Percentiles rank a stretch among this genome's conserved stretches.
phyloP scores from a whole-genome alignment of 1,140 invertebrate genomes.

The Brachionus paranguensis region DNA sequence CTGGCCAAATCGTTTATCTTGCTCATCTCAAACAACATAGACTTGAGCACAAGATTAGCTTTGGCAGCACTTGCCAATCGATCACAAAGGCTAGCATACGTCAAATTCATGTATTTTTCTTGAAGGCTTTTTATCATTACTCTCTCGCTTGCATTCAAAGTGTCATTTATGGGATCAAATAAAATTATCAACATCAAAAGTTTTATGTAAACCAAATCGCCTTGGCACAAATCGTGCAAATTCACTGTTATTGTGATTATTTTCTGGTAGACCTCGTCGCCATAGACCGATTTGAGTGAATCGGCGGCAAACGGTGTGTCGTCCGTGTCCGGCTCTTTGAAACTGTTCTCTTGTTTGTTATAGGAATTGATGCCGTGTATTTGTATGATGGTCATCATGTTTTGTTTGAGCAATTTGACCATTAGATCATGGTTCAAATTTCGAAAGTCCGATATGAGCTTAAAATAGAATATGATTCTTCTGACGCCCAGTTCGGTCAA shows the following conservation, averaged over 20 bases:
- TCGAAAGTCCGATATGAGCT: slow-evolving; percentile 31
- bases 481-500: slow-evolving; percentile 28
- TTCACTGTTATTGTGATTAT: not conserved
- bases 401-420: slow-evolving; percentile 31
- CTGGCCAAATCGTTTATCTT: slow-evolving; percentile 24
- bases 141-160: not conserved
- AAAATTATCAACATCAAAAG: slow-evolving; percentile 11
- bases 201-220: slow-evolving; percentile 19
- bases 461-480: slow-evolving; percentile 38
- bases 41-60: not conserved
- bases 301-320: slow-evolving; percentile 23
- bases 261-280: not conserved
- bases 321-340: slow-evolving; percentile 28
- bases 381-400: slow-evolving; percentile 39
- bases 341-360: slow-evolving; percentile 15
- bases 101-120: slow-evolving; percentile 18
- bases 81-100: not conserved
- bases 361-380: slow-evolving; percentile 32
- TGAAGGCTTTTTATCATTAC: not conserved
- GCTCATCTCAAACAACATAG: slow-evolving; percentile 31
- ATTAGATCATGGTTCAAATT: slow-evolving; percentile 33
- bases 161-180: slow-evolving; percentile 20
- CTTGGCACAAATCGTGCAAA: slow-evolving; percentile 28
- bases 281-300: slow-evolving; percentile 20
- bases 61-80: not conserved